These are phyloP conservation scores for Falco cherrug DNA, from an alignment of 2,797 vertebrate genomes.

Conservation along the genomic window DNA sequence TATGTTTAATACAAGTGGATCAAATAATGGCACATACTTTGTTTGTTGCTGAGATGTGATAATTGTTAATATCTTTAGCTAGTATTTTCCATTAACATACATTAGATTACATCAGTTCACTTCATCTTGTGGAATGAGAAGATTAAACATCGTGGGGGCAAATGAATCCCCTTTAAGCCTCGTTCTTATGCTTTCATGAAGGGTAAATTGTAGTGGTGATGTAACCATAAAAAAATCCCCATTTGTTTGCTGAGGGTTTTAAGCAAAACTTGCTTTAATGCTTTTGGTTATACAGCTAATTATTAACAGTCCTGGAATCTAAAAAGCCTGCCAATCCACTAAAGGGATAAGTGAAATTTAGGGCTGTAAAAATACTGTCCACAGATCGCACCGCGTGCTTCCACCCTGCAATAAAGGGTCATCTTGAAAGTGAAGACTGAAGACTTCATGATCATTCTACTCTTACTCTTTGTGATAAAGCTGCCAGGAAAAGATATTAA, in stretches of 20 bases:
- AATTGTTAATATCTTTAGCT: background rate
- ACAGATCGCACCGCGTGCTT: background rate
- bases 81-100: background rate
- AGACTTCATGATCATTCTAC: background rate
- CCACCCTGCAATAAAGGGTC: background rate
- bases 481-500: background rate
- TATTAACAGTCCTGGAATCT: background rate
- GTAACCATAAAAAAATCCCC: background rate
- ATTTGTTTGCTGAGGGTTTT: background rate
- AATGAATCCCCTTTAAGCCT: background rate
- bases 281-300: background rate
- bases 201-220: background rate
- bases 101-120: background rate
- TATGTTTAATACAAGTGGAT: constrained; percentile 15
- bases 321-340: background rate
- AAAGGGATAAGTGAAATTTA: background rate
- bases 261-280: background rate
- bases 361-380: background rate
- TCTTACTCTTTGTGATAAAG: background rate
- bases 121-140: background rate
- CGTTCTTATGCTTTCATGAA: background rate
- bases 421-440: background rate
- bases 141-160: background rate
- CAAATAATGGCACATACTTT: constrained; percentile 3
- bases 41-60: constrained; percentile 30